Evolutionary conservation across 2,888 invertebrate genomes (phyloP).

Genomic region (Hermaeophaga mercurialis): DNA sequence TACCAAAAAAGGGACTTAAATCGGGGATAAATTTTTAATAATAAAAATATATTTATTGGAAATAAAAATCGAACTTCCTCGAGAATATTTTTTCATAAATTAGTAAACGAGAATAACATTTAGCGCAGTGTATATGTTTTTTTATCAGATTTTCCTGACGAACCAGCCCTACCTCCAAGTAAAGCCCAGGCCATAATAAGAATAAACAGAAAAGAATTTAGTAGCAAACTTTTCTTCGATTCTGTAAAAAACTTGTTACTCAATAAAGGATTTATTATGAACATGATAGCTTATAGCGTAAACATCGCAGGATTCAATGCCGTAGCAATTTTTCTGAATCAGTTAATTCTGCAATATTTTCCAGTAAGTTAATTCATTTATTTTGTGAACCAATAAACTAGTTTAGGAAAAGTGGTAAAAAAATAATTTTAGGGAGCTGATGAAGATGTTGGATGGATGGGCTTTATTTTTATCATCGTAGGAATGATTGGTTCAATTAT

Average conservation of each 20-base stretch:
- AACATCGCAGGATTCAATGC: slow-evolving; percentile 97
- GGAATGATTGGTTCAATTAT: slow-evolving; percentile 89
- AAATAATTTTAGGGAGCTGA: slow-evolving; percentile 62
- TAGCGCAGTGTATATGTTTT: no score
- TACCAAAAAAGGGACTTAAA: no score
- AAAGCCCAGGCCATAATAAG: slow-evolving; percentile 60
- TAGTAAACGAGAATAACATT: no score
- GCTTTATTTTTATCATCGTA: slow-evolving; percentile 83
- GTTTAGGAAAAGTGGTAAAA: not conserved
- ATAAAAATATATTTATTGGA: no score
- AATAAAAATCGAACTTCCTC: no score
- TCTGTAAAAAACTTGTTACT: slow-evolving; percentile 75
- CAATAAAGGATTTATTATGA: slow-evolving; percentile 78
- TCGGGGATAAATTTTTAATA: no score
- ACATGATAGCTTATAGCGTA: slow-evolving; percentile 84
- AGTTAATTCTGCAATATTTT: slow-evolving; percentile 80
- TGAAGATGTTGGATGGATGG: slow-evolving; percentile 84
- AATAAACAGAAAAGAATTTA: slow-evolving; percentile 58
- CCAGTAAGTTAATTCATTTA: slow-evolving; percentile 60
- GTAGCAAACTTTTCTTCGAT: slow-evolving; percentile 63
- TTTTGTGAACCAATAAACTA: not conserved
- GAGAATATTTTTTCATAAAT: no score
- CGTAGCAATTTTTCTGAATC: slow-evolving; percentile 89
- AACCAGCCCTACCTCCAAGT: slow-evolving; percentile 64
- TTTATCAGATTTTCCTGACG: slow-evolving; percentile 61